Percentiles rank a stretch among this genome's conserved stretches.
phyloP scores from a whole-genome alignment of 2,797 vertebrate genomes.

The Hipposideros larvatus region DNA sequence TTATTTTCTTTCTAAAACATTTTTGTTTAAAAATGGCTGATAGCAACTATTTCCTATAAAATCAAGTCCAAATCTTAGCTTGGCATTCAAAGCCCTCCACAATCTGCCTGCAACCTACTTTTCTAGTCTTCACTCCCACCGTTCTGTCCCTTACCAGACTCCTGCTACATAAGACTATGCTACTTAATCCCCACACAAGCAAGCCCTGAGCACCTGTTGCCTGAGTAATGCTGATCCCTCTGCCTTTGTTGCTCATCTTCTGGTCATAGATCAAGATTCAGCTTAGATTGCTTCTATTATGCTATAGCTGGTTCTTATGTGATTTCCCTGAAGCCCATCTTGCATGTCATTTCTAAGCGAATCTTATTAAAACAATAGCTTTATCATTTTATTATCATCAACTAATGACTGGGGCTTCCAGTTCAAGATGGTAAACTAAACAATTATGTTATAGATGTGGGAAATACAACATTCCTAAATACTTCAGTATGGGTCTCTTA shows the following conservation, averaged over 20 bases:
- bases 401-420: not conserved
- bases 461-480: not conserved
- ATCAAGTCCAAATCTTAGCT: not conserved
- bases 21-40: not conserved
- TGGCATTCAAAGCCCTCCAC: not conserved
- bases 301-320: not conserved
- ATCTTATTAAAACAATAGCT: not conserved
- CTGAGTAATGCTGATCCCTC: not conserved
- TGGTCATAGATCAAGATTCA: not conserved
- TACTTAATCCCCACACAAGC: not conserved
- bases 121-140: not conserved
- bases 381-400: not conserved
- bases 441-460: not conserved
- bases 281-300: not conserved
- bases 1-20: slow-evolving; percentile 19
- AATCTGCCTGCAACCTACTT: not conserved
- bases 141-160: not conserved
- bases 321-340: not conserved
- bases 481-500: not conserved
- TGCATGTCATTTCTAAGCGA: not conserved
- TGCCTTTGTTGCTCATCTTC: not conserved
- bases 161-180: not conserved
- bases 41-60: not conserved
- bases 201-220: not conserved
- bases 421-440: not conserved